A percentile compares a stretch with the other conserved stretches of the same genome.
Evolutionary conservation across 2,797 vertebrate species (phyloP).

Genomic region (Paedocypris micromegethes): DNA sequence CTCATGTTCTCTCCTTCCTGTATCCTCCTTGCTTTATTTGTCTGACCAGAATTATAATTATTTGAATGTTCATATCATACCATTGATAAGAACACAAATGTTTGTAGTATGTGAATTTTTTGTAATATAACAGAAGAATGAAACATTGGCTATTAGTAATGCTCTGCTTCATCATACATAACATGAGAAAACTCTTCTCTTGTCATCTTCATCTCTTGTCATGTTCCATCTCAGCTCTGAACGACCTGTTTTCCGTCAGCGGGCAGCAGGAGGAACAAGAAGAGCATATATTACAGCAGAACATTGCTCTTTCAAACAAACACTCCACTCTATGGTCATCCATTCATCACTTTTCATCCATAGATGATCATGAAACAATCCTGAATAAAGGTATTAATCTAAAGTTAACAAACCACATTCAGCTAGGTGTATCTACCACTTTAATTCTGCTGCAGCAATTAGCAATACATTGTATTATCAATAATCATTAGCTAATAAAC

Average conservation of each 20-base stretch:
- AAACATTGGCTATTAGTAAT: too few relatives aligned
- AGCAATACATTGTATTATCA: too few relatives aligned
- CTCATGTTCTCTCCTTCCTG: conserved; percentile 3
- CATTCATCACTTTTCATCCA: conserved; percentile 4
- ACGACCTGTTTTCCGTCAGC: conserved; percentile 92
- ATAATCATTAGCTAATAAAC: too few relatives aligned
- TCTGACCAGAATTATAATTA: not conserved
- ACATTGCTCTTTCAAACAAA: conserved; percentile 13
- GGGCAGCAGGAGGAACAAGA: conserved; percentile 64
- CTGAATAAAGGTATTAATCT: conserved; percentile 5
- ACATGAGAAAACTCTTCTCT: not conserved
- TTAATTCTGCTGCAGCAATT: too few relatives aligned
- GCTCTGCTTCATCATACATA: too few relatives aligned
- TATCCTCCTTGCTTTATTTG: not conserved
- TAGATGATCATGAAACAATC: not conserved
- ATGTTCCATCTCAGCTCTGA: conserved; percentile 81
- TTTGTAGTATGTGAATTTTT: not conserved
- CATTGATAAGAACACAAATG: not conserved
- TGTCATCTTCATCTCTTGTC: conserved; percentile 28
- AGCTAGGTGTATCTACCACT: not conserved
- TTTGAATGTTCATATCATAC: not conserved
- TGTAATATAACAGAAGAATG: too few relatives aligned
- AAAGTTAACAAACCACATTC: not conserved
- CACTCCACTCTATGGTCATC: conserved; percentile 9
- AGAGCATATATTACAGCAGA: conserved; percentile 2